A percentile compares a stretch with the other conserved stretches of the same genome.
phyloP scores from a whole-genome alignment of 2,888 invertebrate genomes.

The Tipula helvola region DNA sequence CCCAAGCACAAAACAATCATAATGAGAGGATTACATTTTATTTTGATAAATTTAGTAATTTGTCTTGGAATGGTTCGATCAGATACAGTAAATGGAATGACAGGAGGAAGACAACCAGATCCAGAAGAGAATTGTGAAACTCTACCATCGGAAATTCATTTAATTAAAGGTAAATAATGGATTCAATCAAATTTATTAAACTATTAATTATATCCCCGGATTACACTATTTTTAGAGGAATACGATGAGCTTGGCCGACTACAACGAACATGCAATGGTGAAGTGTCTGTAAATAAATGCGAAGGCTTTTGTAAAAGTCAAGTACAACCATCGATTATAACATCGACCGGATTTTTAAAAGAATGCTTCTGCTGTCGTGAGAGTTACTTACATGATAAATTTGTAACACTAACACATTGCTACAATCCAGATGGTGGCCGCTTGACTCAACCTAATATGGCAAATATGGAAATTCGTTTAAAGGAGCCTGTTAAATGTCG shows the following conservation, averaged over 20 bases:
- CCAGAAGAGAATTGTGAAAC: conserved; percentile 72
- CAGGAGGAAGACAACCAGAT: not conserved
- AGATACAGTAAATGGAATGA: not conserved
- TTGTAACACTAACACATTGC: conserved; percentile 70
- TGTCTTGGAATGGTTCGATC: not conserved
- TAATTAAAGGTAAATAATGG: conserved; percentile 51
- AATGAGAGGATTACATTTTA: not conserved
- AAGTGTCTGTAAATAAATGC: conserved; percentile 83
- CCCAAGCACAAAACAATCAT: not conserved
- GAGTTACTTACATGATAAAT: conserved; percentile 67
- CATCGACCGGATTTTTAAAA: conserved; percentile 83
- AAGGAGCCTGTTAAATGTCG: conserved; percentile 82
- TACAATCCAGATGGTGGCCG: conserved; percentile 81
- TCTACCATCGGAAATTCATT: conserved; percentile 70
- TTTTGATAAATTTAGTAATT: not conserved
- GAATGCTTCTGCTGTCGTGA: conserved; percentile 89
- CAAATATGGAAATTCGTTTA: conserved; percentile 69
- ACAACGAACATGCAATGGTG: conserved; percentile 76
- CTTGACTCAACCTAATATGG: conserved; percentile 53
- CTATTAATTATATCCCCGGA: not conserved
- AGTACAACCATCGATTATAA: conserved; percentile 81
- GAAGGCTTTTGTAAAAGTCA: conserved; percentile 87
- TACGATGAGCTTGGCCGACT: conserved; percentile 73
- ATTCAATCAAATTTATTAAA: not conserved
- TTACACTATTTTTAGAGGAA: conserved; percentile 45